Evolutionary conservation across 2,113 vertebrate species (phyloP).

Genomic region (Hydrolagus affinis): DNA sequence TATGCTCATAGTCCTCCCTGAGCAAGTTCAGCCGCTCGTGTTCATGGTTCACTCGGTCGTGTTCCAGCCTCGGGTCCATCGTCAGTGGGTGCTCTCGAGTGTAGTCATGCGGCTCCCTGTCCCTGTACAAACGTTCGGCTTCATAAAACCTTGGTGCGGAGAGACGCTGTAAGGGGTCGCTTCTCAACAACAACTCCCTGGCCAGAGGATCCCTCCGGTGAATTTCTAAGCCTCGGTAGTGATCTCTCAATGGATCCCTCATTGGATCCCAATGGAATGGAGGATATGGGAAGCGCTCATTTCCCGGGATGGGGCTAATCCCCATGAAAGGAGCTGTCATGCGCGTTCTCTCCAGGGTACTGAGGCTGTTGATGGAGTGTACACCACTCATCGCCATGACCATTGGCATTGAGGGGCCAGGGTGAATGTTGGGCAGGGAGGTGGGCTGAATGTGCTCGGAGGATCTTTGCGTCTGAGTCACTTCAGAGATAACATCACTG

Average conservation of each 20-base stretch:
- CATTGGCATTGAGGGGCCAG: slow-evolving; percentile 74
- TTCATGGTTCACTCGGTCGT: slow-evolving; percentile 69
- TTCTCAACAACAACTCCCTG: slow-evolving; percentile 78
- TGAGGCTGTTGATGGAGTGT: slow-evolving; percentile 84
- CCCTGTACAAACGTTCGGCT: slow-evolving; percentile 80
- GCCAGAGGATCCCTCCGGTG: slow-evolving; percentile 66
- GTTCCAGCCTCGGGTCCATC: slow-evolving; percentile 78
- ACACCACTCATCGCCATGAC: slow-evolving; percentile 77
- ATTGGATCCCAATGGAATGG: slow-evolving; percentile 96
- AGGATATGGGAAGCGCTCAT: slow-evolving; percentile 89
- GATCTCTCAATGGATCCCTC: slow-evolving; percentile 73
- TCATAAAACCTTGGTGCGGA: slow-evolving; percentile 74
- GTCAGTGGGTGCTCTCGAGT: slow-evolving; percentile 74
- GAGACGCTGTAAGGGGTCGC: slow-evolving; percentile 80
- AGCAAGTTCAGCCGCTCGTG: slow-evolving; percentile 86
- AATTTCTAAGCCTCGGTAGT: slow-evolving; percentile 84
- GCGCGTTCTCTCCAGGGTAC: slow-evolving; percentile 85
- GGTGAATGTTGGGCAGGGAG: slow-evolving; percentile 60
- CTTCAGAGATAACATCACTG: slow-evolving; percentile 67
- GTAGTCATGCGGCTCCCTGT: slow-evolving; percentile 86
- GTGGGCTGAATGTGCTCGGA: slow-evolving; percentile 58
- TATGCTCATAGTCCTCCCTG: slow-evolving; percentile 85
- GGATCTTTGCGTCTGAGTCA: slow-evolving; percentile 58
- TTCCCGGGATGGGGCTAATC: slow-evolving; percentile 84
- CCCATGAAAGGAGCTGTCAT: slow-evolving; percentile 94